phyloP scores from a whole-genome alignment of 2,113 vertebrate genomes.

The Syngnathoides biaculeatus region DNA sequence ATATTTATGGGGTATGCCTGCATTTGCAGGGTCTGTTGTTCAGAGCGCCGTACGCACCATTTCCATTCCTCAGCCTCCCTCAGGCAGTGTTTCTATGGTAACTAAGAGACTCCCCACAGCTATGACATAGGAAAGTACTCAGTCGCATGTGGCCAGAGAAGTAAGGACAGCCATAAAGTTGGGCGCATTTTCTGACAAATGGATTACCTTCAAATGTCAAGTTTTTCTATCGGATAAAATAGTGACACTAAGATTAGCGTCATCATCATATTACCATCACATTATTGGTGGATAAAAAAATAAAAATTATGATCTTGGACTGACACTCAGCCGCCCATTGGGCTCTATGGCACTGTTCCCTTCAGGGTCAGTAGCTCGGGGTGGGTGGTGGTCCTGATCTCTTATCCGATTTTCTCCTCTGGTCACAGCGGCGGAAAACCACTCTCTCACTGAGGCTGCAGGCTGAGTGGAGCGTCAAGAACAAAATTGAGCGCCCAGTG shows the following conservation, averaged over 20 bases:
- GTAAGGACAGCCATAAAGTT: conserved; percentile 7
- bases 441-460: conserved; percentile 18
- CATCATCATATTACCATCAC: background rate
- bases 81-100: conserved; percentile 49
- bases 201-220: background rate
- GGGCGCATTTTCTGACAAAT: conserved; percentile 3
- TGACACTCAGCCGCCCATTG: conserved; percentile 18
- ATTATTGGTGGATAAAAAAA: background rate
- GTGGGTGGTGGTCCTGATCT: conserved; percentile 49
- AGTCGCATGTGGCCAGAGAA: conserved; percentile 9
- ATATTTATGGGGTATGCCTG: conserved; percentile 33
- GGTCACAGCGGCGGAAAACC: conserved; percentile 50
- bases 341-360: conserved; percentile 28
- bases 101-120: conserved; percentile 34
- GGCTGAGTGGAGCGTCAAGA: conserved; percentile 40
- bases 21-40: conserved; percentile 14
- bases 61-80: conserved; percentile 16
- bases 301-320: conserved; percentile 30
- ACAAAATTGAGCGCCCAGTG: conserved; percentile 43
- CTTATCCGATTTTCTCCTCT: conserved; percentile 29
- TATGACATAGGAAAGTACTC: conserved; percentile 40
- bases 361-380: conserved; percentile 45
- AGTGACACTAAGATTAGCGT: background rate
- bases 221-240: background rate
- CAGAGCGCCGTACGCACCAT: conserved; percentile 33